Conservation (phyloP, 2,113 vertebrate species). For the Mormoops blainvillei region DNA sequence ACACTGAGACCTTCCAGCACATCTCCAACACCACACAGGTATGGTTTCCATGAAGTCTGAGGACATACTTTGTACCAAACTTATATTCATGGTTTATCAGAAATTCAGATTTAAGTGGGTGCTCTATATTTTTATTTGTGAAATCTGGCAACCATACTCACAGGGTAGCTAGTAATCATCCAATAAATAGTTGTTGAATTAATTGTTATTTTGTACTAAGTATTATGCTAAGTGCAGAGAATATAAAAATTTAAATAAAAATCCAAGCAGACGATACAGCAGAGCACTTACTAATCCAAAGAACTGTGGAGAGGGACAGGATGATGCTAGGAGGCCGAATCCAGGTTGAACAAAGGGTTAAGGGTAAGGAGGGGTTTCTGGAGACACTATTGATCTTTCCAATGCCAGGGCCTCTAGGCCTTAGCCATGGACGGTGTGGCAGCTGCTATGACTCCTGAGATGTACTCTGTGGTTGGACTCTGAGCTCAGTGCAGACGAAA, state of each 20-base stretch:
- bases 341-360: neutral
- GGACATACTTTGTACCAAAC: neutral
- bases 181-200: neutral
- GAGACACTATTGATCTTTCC: neutral
- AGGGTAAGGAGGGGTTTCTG: neutral
- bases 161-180: neutral
- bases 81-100: neutral
- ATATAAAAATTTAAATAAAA: neutral
- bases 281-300: neutral
- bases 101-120: neutral
- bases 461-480: neutral
- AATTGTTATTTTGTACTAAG: neutral
- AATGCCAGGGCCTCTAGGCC: neutral
- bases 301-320: neutral
- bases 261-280: neutral
- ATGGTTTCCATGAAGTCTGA: neutral
- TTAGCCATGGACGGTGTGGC: neutral
- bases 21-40: neutral
- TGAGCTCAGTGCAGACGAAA: neutral
- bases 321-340: neutral
- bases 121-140: neutral
- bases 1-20: neutral
- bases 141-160: neutral
- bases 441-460: neutral
- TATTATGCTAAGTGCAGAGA: neutral